Percentiles rank a stretch among this genome's conserved stretches.
Evolutionary conservation across 2,888 invertebrate genomes (phyloP).

Genomic region (Eubasilissa splendida): DNA sequence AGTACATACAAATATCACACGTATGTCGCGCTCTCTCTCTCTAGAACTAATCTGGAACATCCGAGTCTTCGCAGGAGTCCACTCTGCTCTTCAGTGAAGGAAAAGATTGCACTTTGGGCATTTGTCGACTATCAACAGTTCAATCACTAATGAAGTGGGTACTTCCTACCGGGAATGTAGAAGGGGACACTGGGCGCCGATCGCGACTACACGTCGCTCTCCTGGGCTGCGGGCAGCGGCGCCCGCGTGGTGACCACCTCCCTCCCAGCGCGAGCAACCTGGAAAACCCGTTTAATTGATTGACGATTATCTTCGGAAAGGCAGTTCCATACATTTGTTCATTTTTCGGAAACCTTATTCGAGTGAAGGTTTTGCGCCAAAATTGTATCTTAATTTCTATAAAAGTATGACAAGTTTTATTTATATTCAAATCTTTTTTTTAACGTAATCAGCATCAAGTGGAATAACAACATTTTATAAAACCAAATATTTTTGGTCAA

Average conservation of each 20-base stretch:
- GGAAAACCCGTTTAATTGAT: conserved; percentile 5
- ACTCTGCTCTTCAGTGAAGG: not conserved
- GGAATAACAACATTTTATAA: too few relatives aligned
- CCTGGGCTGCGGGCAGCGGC: conserved; percentile 80
- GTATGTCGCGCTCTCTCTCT: too few relatives aligned
- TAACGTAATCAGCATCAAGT: too few relatives aligned
- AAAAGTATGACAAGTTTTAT: too few relatives aligned
- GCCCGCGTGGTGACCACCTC: conserved; percentile 82
- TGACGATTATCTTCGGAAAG: not conserved
- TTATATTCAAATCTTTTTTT: too few relatives aligned
- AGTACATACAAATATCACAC: too few relatives aligned
- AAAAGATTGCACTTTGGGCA: not conserved
- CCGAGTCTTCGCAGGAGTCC: not conserved
- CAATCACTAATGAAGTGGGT: not conserved
- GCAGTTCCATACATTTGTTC: not conserved
- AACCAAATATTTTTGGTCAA: too few relatives aligned
- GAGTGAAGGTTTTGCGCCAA: too few relatives aligned
- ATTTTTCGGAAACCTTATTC: too few relatives aligned
- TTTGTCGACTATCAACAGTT: not conserved
- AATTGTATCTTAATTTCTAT: too few relatives aligned
- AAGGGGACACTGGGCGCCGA: not conserved
- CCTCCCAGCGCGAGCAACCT: conserved; percentile 63
- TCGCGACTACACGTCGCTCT: conserved; percentile 77
- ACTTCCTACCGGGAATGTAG: not conserved
- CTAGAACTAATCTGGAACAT: not conserved